Evolutionary conservation across 2,888 invertebrate genomes (phyloP).

Genomic region (Quadroppia sp.): DNA sequence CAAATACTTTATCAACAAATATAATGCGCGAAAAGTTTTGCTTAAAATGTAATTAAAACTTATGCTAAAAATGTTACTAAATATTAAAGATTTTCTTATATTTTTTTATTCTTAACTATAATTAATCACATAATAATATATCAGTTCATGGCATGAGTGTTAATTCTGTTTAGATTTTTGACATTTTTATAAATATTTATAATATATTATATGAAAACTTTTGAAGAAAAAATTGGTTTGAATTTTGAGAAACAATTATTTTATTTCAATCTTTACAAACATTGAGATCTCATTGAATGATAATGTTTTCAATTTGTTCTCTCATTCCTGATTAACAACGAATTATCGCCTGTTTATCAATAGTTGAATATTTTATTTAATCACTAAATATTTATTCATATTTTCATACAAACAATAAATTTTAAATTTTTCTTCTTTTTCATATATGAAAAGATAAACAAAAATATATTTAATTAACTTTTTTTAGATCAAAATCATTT

Average conservation of each 20-base stretch:
- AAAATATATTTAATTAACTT: background rate
- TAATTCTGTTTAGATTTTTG: background rate
- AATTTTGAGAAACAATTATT: background rate
- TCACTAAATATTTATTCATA: no score
- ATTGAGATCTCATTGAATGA: background rate
- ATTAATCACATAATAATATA: background rate
- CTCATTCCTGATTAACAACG: no score
- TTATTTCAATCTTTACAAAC: background rate
- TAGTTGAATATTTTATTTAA: no score
- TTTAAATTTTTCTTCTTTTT: no score
- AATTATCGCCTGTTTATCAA: no score
- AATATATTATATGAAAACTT: background rate
- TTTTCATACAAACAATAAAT: no score
- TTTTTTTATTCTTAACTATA: background rate
- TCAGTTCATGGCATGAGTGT: background rate
- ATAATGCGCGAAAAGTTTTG: no score
- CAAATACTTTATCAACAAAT: no score
- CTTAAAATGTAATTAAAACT: no score
- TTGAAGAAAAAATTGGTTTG: background rate
- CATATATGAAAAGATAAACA: no score
- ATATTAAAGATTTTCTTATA: background rate
- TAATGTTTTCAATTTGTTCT: no score
- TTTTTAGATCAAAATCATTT: background rate
- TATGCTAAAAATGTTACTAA: background rate
- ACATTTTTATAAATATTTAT: conserved; percentile 1